Evolutionary conservation across 2,888 invertebrate species (phyloP), one percentile per base, ranked within the genome.

Genomic region (Liodrosophila aerea): DNA sequence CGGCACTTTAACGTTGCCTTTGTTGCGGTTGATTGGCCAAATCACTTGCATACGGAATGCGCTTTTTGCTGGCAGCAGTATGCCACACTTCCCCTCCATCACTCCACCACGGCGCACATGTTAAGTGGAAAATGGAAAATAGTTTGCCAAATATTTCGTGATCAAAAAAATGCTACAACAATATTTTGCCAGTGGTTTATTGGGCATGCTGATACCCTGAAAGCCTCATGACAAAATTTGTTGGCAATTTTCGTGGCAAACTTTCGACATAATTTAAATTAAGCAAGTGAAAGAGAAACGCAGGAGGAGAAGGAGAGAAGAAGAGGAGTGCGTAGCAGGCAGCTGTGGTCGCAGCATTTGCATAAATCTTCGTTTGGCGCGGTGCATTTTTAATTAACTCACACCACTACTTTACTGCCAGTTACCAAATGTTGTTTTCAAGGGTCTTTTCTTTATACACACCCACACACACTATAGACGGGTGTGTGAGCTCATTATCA

Each of bases 21-120:
- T 72, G 65, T 67, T 64, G 76, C 62, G 84, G 76, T 83, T 77
- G 81, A 77, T 77, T 77, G 76, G 73, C 63, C 81, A 77, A 80
- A 77, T 83, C 84, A 83, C 76, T 69, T 72, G 81, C 69, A 69
- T 69, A 53, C 61, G 30, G 51, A 45, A 76, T 76, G 76, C 63
- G 44, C 73, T 62, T 66, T 82, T 64, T 41, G 76, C 40, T 13
- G 40, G 40, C 36, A 31, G 40, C 36, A 31, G 27, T 63, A 29
- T n/a, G 11, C 22, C 12, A 36, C 29, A n/a, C 34, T 45, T 36
- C 37, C 41, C 34, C 49, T 5, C n/a, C n/a, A n/a, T n/a, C n/a
- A n/a, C n/a, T n/a, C n/a, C n/a, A 15, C 34, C 54, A 33, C 49
- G 45, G 36, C 43, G 45, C 37, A 0, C 34, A 1, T 7, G 0